phyloP scores from a whole-genome alignment of 2,888 invertebrate genomes.

The Ischnura elegans region DNA sequence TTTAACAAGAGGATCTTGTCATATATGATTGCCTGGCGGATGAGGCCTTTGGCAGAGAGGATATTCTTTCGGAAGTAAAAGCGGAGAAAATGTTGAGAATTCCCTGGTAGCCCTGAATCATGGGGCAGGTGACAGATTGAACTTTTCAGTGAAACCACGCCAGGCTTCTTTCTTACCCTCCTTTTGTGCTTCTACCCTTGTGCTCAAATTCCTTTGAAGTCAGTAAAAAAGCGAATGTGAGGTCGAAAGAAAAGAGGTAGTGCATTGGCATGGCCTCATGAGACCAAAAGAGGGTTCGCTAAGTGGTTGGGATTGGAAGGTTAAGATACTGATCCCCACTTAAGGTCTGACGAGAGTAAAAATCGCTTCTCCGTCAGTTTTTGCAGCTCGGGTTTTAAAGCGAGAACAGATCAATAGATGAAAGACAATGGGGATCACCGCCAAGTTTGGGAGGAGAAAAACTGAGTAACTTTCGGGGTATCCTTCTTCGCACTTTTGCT shows the following conservation, averaged over 20 bases:
- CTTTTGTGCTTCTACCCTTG: no score
- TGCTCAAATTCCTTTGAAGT: background rate
- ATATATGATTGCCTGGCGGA: no score
- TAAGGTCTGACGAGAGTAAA: background rate
- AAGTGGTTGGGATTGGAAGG: background rate
- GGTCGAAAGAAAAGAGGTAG: background rate
- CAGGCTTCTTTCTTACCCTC: background rate
- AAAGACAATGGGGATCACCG: background rate
- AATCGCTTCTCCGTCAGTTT: background rate
- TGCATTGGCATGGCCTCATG: background rate
- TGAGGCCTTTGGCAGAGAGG: no score
- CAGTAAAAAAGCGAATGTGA: no score
- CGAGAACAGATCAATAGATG: constrained; percentile 41
- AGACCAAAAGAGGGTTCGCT: background rate
- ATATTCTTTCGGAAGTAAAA: no score
- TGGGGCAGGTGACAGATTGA: background rate
- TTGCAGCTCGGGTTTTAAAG: background rate
- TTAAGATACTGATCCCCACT: background rate
- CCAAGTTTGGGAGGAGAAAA: background rate
- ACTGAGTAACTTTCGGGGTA: background rate
- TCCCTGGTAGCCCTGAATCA: no score
- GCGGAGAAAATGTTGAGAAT: no score
- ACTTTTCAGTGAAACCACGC: background rate
- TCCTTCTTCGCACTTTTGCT: constrained; percentile 54
- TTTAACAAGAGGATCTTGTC: no score